A percentile compares a stretch with the other conserved stretches of the same genome.
Conservation (phyloP, 2,888 invertebrate genomes). For the Lycia hirtaria region DNA sequence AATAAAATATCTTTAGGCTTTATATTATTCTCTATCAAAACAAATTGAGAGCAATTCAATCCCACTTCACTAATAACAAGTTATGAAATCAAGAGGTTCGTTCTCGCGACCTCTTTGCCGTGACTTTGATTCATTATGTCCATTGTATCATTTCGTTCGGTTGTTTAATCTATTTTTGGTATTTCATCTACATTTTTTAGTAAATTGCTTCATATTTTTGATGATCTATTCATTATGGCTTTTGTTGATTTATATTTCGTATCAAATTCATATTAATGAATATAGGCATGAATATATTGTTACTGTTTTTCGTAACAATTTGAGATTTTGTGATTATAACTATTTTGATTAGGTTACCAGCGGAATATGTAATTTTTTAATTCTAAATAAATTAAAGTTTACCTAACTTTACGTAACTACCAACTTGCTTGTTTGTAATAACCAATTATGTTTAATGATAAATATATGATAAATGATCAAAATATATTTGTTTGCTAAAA, state of each 20-base stretch:
- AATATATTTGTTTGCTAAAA: too few relatives aligned
- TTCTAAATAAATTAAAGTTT: too few relatives aligned
- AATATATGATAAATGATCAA: too few relatives aligned
- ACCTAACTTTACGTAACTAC: too few relatives aligned
- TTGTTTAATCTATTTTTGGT: slow-evolving; percentile 21
- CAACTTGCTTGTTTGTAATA: too few relatives aligned
- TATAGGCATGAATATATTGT: too few relatives aligned
- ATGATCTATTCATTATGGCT: slow-evolving; percentile 2
- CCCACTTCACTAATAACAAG: slow-evolving; percentile 25
- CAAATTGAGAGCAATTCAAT: slow-evolving; percentile 21
- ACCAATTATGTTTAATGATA: too few relatives aligned
- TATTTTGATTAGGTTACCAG: too few relatives aligned
- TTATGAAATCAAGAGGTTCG: slow-evolving; percentile 30
- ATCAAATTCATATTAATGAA: too few relatives aligned
- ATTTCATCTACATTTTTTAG: slow-evolving; percentile 13
- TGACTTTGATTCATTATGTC: slow-evolving; percentile 36
- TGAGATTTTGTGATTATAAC: too few relatives aligned
- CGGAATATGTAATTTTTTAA: too few relatives aligned
- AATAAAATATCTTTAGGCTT: not conserved
- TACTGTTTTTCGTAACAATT: too few relatives aligned
- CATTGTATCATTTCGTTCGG: slow-evolving; percentile 28
- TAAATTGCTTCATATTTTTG: slow-evolving; percentile 21
- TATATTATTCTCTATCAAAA: slow-evolving; percentile 7
- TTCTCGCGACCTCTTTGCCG: slow-evolving; percentile 28
- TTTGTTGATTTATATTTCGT: not conserved